A percentile compares a stretch with the other conserved stretches of the same genome.
phyloP scores from a whole-genome alignment of 2,113 vertebrate species.

The Callopanchax toddi region DNA sequence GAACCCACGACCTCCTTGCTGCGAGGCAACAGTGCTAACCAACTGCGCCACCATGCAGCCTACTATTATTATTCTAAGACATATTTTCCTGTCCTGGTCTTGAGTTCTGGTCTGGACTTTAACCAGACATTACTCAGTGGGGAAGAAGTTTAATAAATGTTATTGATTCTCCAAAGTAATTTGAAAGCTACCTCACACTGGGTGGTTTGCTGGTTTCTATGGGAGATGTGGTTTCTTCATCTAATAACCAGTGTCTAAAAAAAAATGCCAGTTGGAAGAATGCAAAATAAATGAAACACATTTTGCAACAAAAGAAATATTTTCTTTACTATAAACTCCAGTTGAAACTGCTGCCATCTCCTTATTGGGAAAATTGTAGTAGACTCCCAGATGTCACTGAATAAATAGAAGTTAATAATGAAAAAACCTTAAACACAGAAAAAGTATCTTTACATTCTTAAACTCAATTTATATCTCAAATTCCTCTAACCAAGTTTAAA shows the following conservation, averaged over 20 bases:
- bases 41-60: too few relatives aligned
- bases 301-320: slow-evolving; percentile 11
- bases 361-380: background rate
- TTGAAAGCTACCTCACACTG: slow-evolving; percentile 45
- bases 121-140: slow-evolving; percentile 55
- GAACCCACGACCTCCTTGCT: too few relatives aligned
- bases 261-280: slow-evolving; percentile 12
- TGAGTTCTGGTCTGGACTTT: slow-evolving; percentile 61
- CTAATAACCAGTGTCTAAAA: slow-evolving; percentile 18
- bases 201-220: slow-evolving; percentile 30
- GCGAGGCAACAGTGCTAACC: too few relatives aligned
- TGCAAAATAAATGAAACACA: slow-evolving; percentile 41
- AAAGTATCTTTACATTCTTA: too few relatives aligned
- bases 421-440: too few relatives aligned
- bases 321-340: background rate
- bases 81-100: too few relatives aligned
- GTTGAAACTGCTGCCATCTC: background rate
- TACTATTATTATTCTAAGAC: too few relatives aligned
- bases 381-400: background rate
- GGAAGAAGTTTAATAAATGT: slow-evolving; percentile 66
- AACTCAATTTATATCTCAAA: too few relatives aligned
- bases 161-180: slow-evolving; percentile 67
- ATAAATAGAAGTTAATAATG: too few relatives aligned
- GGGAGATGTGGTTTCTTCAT: background rate
- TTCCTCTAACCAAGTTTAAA: too few relatives aligned